phyloP scores from a whole-genome alignment of 1,140 invertebrate genomes.

The Meloidogyne floridensis region DNA sequence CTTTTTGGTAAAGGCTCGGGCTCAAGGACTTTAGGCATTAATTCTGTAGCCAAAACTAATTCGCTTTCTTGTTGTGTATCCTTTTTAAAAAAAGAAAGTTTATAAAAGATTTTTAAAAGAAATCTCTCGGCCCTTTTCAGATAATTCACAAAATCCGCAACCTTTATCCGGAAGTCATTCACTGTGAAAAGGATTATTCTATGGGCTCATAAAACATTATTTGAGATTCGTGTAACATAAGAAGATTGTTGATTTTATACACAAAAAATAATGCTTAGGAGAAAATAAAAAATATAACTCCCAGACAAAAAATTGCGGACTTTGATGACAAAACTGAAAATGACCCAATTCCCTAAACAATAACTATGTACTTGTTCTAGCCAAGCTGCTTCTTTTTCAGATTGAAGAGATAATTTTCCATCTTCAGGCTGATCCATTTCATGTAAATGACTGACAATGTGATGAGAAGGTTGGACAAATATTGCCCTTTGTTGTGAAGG shows the following conservation, averaged over 20 bases:
- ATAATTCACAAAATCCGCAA: too few relatives aligned
- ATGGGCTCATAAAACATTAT: too few relatives aligned
- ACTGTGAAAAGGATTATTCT: too few relatives aligned
- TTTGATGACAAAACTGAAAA: too few relatives aligned
- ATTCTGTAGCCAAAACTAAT: conserved; percentile 3
- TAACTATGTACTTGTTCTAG: not conserved
- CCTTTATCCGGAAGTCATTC: too few relatives aligned
- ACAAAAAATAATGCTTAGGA: not conserved
- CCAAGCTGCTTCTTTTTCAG: conserved; percentile 17
- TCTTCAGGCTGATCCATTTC: conserved; percentile 30
- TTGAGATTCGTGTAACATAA: too few relatives aligned
- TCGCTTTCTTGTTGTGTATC: conserved; percentile 3
- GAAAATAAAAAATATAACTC: not conserved
- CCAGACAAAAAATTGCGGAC: too few relatives aligned
- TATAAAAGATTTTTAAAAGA: too few relatives aligned
- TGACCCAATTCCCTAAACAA: not conserved
- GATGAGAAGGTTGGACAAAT: conserved; percentile 18
- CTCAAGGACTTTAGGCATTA: conserved; percentile 12
- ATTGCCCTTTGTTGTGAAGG: conserved; percentile 16
- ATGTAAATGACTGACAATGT: conserved; percentile 32
- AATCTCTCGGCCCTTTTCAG: too few relatives aligned
- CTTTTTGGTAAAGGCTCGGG: conserved; percentile 8
- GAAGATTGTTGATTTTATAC: too few relatives aligned
- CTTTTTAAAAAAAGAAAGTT: not conserved
- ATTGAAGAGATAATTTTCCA: conserved; percentile 25